Evolutionary conservation across 2,113 vertebrate species (phyloP).

Genomic region (Holacanthus passer): DNA sequence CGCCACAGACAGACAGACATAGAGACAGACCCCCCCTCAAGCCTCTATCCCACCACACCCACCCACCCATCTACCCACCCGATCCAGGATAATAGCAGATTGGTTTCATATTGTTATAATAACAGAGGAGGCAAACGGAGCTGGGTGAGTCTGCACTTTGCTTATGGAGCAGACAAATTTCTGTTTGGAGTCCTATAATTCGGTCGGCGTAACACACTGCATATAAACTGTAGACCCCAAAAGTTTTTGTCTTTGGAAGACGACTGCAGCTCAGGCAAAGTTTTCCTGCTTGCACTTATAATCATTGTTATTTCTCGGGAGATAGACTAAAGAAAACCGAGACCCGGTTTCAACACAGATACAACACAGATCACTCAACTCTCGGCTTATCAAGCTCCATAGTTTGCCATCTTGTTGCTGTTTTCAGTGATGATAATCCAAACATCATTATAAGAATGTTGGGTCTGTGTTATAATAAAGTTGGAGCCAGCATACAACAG

Average conservation of each 20-base stretch:
- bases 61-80: conserved; percentile 50
- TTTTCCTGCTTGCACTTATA: neutral
- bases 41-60: conserved; percentile 41
- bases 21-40: conserved; percentile 38
- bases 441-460: conserved; percentile 21
- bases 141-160: conserved; percentile 16
- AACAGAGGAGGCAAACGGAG: conserved; percentile 55
- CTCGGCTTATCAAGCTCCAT: conserved; percentile 17
- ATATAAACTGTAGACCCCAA: neutral
- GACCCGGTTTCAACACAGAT: neutral
- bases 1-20: conserved; percentile 44
- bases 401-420: conserved; percentile 21
- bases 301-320: neutral
- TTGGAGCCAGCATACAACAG: conserved; percentile 7
- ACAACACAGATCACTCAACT: neutral
- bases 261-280: neutral
- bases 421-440: conserved; percentile 31
- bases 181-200: conserved; percentile 35
- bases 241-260: neutral
- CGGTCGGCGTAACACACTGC: neutral
- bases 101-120: conserved; percentile 72
- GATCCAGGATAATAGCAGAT: conserved; percentile 58
- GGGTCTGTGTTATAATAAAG: neutral
- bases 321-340: neutral
- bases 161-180: conserved; percentile 46